phyloP scores from a whole-genome alignment of 2,797 vertebrate species.

The Tympanoctomys barrerae region DNA sequence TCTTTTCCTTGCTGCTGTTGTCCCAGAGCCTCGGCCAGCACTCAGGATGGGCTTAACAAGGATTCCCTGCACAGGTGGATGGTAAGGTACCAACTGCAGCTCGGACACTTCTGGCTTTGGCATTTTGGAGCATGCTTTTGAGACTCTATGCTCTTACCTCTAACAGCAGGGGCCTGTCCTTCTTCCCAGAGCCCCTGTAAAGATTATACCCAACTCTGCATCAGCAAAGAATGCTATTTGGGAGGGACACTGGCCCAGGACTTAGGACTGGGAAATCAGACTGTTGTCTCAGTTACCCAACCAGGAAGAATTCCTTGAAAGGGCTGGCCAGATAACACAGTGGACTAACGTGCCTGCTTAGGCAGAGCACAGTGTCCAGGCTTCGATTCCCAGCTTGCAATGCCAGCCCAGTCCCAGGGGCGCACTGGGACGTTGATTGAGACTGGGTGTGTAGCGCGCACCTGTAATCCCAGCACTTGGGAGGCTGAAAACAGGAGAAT shows the following conservation, averaged over 20 bases:
- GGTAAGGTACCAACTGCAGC: background rate
- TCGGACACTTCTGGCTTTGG: background rate
- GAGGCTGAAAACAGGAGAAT: too few relatives aligned
- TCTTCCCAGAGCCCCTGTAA: background rate
- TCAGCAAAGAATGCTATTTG: background rate
- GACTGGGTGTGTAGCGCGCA: too few relatives aligned
- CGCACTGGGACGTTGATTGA: too few relatives aligned
- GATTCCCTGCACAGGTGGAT: fast-evolving
- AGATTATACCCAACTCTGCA: background rate
- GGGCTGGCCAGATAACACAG: too few relatives aligned
- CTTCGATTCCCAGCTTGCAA: too few relatives aligned
- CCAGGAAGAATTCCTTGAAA: background rate
- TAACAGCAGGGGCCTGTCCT: background rate
- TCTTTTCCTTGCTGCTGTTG: background rate
- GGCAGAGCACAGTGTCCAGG: too few relatives aligned
- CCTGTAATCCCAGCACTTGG: too few relatives aligned
- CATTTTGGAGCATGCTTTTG: background rate
- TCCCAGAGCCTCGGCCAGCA: background rate
- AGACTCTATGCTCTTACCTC: background rate
- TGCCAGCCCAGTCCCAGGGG: too few relatives aligned
- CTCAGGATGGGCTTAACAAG: fast-evolving
- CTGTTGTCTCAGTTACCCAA: background rate
- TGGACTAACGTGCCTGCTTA: too few relatives aligned
- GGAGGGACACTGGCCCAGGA: background rate
- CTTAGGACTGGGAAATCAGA: slow-evolving; percentile 10